Conservation (phyloP, 2,888 invertebrate species). For the Buathra laborator region DNA sequence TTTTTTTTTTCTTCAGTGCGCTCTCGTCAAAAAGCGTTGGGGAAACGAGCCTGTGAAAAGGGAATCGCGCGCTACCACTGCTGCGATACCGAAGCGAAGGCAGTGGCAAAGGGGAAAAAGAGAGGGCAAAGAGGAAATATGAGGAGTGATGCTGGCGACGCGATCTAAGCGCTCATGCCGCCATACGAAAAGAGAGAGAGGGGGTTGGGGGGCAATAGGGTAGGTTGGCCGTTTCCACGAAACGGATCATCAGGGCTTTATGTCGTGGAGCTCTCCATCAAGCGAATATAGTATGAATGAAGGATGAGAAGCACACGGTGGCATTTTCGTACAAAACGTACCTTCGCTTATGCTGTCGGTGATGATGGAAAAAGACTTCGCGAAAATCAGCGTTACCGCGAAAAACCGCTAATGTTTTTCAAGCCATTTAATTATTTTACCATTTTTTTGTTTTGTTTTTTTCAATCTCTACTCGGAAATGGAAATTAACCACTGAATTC, state of each 20-base stretch:
- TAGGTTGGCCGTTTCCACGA: slow-evolving; percentile 47
- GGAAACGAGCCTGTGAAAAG: slow-evolving; percentile 34
- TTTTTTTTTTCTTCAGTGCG: slow-evolving; percentile 15
- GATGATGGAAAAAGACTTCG: not conserved
- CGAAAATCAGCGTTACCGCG: slow-evolving; percentile 3
- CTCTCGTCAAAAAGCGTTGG: slow-evolving; percentile 16
- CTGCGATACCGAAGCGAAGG: slow-evolving; percentile 32
- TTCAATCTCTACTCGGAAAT: no score
- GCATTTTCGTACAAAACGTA: slow-evolving; percentile 28
- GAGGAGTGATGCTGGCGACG: slow-evolving; percentile 59
- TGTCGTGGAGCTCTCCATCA: slow-evolving; percentile 57
- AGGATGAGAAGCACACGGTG: slow-evolving; percentile 41
- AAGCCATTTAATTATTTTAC: slow-evolving; percentile 12
- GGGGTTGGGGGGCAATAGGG: slow-evolving; percentile 19
- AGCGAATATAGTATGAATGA: slow-evolving; percentile 53
- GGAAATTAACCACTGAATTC: slow-evolving; percentile 7
- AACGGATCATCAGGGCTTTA: slow-evolving; percentile 65
- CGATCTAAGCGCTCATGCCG: slow-evolving; percentile 56
- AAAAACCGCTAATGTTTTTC: slow-evolving; percentile 4
- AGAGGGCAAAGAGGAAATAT: slow-evolving; percentile 54
- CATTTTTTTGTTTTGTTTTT: not conserved
- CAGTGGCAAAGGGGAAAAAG: not conserved
- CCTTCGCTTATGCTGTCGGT: slow-evolving; percentile 11
- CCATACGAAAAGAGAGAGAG: slow-evolving; percentile 33
- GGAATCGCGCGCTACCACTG: slow-evolving; percentile 55